These are phyloP conservation scores for Lacanobia wlatinum DNA, from an alignment of 2,888 invertebrate genomes.

Conservation along the genomic window DNA sequence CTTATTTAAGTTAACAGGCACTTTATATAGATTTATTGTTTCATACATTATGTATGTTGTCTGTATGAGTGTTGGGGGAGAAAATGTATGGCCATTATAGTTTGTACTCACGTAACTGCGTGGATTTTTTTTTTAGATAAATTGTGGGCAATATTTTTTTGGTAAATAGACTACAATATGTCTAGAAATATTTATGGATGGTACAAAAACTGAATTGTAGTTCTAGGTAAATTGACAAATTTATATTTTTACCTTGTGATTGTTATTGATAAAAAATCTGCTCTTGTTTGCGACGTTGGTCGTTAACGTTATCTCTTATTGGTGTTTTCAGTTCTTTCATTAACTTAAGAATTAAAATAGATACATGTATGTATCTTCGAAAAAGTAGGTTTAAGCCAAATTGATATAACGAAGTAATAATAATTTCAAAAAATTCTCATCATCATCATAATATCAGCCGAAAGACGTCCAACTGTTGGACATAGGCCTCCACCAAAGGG, in stretches of 20 bases:
- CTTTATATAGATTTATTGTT: constrained; percentile 64
- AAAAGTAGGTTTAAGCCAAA: too few species aligned
- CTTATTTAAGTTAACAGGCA: constrained; percentile 63
- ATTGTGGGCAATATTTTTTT: constrained; percentile 16
- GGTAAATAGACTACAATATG: constrained; percentile 3
- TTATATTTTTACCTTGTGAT: neutral
- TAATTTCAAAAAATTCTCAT: too few species aligned
- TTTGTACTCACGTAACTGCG: constrained; percentile 40
- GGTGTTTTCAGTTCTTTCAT: too few species aligned
- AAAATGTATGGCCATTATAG: constrained; percentile 54
- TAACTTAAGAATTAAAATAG: too few species aligned
- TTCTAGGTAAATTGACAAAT: neutral
- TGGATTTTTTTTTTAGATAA: constrained; percentile 12
- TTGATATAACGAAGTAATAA: too few species aligned
- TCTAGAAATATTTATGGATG: constrained; percentile 24
- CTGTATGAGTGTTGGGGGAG: constrained; percentile 38
- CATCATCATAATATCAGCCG: too few species aligned
- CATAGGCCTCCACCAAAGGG: too few species aligned
- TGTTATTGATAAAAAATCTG: too few species aligned
- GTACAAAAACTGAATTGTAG: neutral
- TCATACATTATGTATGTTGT: constrained; percentile 61
- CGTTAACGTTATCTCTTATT: too few species aligned
- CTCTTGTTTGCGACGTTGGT: too few species aligned
- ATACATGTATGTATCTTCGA: too few species aligned
- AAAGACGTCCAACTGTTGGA: too few species aligned